Conservation (phyloP, 2,888 invertebrate species). For the Epistrophella euchroma region DNA sequence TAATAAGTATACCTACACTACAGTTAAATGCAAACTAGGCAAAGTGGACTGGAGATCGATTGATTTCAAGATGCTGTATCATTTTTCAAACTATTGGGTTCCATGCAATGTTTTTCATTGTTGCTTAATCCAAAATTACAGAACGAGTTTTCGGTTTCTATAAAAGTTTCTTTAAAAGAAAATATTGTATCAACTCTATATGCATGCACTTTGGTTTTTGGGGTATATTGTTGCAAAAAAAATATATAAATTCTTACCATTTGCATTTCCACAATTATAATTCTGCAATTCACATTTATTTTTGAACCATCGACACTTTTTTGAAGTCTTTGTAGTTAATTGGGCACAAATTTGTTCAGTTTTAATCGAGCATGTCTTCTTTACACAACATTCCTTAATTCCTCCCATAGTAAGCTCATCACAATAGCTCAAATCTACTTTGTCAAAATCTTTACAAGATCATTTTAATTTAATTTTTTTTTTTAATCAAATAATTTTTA, state of each 20-base stretch:
- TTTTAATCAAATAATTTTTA: too few species aligned
- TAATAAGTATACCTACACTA: too few species aligned
- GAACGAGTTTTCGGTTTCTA: background rate
- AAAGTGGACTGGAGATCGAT: background rate
- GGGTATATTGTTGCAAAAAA: background rate
- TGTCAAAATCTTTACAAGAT: slow-evolving; percentile 45
- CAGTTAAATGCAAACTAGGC: too few species aligned
- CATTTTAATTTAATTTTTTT: too few species aligned
- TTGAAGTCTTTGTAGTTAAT: too few species aligned
- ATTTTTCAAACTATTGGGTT: background rate
- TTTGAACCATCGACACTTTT: slow-evolving; percentile 41
- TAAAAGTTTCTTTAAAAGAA: slow-evolving; percentile 10
- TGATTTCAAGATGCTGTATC: background rate
- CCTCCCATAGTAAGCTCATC: slow-evolving; percentile 18
- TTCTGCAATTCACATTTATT: slow-evolving; percentile 56
- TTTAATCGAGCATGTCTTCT: slow-evolving; percentile 17
- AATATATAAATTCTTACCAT: background rate
- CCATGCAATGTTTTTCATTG: slow-evolving; percentile 23
- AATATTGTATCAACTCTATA: too few species aligned
- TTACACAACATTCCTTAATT: slow-evolving; percentile 37
- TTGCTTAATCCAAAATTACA: slow-evolving; percentile 22
- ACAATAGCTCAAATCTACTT: slow-evolving; percentile 34
- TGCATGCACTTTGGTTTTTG: background rate
- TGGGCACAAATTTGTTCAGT: slow-evolving; percentile 40
- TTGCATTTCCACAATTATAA: slow-evolving; percentile 16